Base-by-base conservation (phyloP, 2,888 invertebrate species). In the Drosophila buzzatii region DNA sequence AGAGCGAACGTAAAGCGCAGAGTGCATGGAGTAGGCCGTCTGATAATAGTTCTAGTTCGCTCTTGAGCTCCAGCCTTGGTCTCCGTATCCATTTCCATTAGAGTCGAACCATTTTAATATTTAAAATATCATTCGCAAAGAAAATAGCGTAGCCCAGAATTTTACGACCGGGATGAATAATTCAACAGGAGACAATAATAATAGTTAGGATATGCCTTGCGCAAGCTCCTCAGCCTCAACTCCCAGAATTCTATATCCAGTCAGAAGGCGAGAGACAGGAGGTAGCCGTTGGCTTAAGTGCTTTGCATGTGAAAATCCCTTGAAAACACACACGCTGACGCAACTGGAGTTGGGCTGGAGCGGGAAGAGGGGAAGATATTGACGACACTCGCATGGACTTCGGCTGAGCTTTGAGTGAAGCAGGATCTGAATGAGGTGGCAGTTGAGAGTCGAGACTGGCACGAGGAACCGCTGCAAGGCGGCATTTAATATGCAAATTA, bases 131-230 rank as follows among this genome's bases (percentile, higher is more conserved):
- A 76, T 83, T 82, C 67, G 76, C 51, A 70, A 63, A 55, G 33
- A 67, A 66, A 70, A 61, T 68, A 66, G 70, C 67, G 47, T 33
- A 56, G 58, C n/a, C 56, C 49, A 51, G 58, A 66, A 67, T 57
- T 66, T 75, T 66, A 74, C 63, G 57, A 66, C 41, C 39, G 12
- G 52, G 27, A 52, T 87, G 69, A 84, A 82, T 87, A 73, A 84
- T 87, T 82, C 73, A 82, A 57, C 67, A 73, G 75, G 69, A 64
- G 71, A 81, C 82, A 84, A 84, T 78, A 85, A 81, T 82, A 78
- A 86, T 81, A 81, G 70, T 64, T 57, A 35, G 70, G 55, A 72
- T 79, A 62, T 61, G 69, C 53, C 53, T 37, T 45, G 47, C 31
- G 49, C 47, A 44, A 45, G 14, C 18, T 45, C 37, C 14, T 18